phyloP scores from a whole-genome alignment of 2,888 invertebrate species.

The Oscheius onirici region DNA sequence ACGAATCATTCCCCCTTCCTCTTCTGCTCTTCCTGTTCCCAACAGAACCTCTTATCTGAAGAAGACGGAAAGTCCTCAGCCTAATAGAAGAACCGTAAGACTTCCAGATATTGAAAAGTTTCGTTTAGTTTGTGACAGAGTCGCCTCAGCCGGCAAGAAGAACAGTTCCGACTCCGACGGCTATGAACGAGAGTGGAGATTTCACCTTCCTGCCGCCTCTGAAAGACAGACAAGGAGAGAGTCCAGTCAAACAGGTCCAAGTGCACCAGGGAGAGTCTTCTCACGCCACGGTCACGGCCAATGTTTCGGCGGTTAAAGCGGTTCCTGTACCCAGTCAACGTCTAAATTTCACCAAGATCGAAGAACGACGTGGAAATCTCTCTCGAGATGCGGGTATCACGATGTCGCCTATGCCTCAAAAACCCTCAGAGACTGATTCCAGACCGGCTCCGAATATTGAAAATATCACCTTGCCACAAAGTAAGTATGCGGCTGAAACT shows the following conservation, averaged over 20 bases:
- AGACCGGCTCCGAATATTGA: constrained; percentile 49
- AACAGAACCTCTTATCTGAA: constrained; percentile 28
- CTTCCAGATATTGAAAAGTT: neutral
- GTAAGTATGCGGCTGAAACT: constrained; percentile 47
- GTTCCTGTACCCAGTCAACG: constrained; percentile 71
- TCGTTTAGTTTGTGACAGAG: constrained; percentile 33
- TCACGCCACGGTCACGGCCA: constrained; percentile 17
- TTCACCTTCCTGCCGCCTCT: constrained; percentile 70
- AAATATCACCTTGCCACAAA: constrained; percentile 62
- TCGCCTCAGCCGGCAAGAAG: constrained; percentile 40
- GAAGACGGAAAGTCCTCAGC: constrained; percentile 31
- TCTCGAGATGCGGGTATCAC: constrained; percentile 20
- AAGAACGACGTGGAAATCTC: constrained; percentile 37
- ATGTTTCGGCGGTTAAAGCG: constrained; percentile 47
- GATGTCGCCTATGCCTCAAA: constrained; percentile 21
- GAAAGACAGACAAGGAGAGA: constrained; percentile 37
- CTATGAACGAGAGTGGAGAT: constrained; percentile 67
- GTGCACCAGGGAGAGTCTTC: constrained; percentile 52
- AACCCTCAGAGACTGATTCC: constrained; percentile 1
- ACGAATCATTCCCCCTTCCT: constrained; percentile 39
- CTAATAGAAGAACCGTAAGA: constrained; percentile 29
- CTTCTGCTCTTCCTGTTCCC: constrained; percentile 47
- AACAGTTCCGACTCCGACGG: constrained; percentile 29
- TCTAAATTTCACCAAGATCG: constrained; percentile 66
- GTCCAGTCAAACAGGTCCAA: constrained; percentile 68